Percentiles rank a stretch among this genome's conserved stretches.
Conservation (phyloP, 2,888 invertebrate genomes). For the Theretra japonica region DNA sequence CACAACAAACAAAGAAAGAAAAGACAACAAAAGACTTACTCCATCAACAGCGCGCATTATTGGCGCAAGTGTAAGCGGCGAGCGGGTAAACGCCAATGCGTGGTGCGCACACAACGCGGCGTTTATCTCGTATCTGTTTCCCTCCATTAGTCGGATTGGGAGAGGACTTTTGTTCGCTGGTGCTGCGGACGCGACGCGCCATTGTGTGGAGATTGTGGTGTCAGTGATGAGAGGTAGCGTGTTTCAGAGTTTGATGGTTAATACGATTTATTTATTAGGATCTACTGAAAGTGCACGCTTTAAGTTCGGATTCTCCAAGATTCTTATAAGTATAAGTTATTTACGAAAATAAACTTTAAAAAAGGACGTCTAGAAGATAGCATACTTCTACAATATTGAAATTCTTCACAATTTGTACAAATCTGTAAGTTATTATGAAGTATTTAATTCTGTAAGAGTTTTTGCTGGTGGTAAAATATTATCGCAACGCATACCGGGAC, state of each 20-base stretch:
- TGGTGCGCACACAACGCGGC: background rate
- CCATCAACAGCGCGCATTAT: background rate
- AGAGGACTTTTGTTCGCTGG: constrained; percentile 56
- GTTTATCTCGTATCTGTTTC: constrained; percentile 37
- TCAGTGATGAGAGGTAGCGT: constrained; percentile 27
- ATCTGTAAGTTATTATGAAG: no score
- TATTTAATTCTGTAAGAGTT: no score
- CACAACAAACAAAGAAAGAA: background rate
- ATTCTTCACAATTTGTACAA: no score
- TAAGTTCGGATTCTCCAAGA: no score
- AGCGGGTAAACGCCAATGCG: constrained; percentile 34
- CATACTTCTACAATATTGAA: no score
- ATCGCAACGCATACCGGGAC: no score
- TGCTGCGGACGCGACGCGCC: constrained; percentile 33
- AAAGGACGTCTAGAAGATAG: no score
- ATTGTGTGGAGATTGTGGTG: constrained; percentile 24
- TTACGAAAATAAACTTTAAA: no score
- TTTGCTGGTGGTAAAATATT: no score
- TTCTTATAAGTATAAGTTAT: no score
- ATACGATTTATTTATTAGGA: background rate
- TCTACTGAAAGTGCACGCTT: no score
- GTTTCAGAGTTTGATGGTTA: background rate
- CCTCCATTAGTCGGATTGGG: constrained; percentile 63
- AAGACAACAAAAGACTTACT: background rate
- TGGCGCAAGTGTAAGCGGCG: constrained; percentile 9